Conservation (phyloP, 1,140 invertebrate genomes). For the Dreissena rostriformis region DNA sequence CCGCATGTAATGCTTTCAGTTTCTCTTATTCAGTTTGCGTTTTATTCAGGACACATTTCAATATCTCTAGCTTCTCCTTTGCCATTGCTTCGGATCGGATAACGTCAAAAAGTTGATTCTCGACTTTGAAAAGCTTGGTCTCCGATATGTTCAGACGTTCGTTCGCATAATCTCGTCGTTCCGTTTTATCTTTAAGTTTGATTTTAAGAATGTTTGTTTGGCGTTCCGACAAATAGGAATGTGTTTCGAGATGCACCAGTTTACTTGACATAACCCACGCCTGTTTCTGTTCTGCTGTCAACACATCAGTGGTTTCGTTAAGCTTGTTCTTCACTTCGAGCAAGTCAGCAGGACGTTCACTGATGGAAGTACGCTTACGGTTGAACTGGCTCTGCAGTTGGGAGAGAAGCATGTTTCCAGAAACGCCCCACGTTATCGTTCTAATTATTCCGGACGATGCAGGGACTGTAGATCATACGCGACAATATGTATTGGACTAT, state of each 20-base stretch:
- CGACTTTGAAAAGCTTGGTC: slow-evolving; percentile 27
- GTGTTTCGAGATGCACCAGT: slow-evolving; percentile 31
- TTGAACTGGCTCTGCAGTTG: slow-evolving; percentile 47
- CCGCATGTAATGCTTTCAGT: slow-evolving; percentile 24
- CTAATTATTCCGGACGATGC: not conserved
- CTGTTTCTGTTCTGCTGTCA: slow-evolving; percentile 37
- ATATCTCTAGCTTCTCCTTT: slow-evolving; percentile 33
- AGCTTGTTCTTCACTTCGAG: slow-evolving; percentile 43
- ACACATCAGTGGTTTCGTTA: slow-evolving; percentile 38
- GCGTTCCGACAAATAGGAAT: slow-evolving; percentile 21
- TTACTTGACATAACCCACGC: slow-evolving; percentile 24
- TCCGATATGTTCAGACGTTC: slow-evolving; percentile 38
- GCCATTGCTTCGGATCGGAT: slow-evolving; percentile 36
- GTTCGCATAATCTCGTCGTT: slow-evolving; percentile 32
- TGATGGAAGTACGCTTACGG: slow-evolving; percentile 23
- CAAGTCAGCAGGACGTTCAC: slow-evolving; percentile 37
- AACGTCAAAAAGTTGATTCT: slow-evolving; percentile 47
- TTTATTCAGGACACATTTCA: slow-evolving; percentile 23
- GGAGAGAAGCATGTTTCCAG: slow-evolving; percentile 29
- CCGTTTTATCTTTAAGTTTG: slow-evolving; percentile 49
- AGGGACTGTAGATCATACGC: not conserved
- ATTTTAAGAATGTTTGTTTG: slow-evolving; percentile 49
- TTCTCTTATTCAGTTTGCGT: slow-evolving; percentile 13
- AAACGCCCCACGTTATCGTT: not conserved
- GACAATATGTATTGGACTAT: not conserved